phyloP scores from a whole-genome alignment of 2,797 vertebrate genomes.

The Smutsia gigantea region DNA sequence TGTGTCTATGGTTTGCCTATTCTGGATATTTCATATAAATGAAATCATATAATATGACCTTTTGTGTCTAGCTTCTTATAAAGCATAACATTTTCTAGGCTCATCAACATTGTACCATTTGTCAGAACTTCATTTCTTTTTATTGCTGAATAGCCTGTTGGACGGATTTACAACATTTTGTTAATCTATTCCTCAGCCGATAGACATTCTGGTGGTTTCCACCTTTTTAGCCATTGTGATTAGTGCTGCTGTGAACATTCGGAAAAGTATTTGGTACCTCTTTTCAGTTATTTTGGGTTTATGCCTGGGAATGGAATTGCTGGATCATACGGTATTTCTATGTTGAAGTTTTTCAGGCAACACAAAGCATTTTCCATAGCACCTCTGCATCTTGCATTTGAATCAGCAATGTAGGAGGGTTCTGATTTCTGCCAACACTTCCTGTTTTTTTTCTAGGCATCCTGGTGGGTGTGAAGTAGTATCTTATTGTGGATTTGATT shows the following conservation, averaged over 20 bases:
- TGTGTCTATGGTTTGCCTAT: neutral
- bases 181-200: neutral
- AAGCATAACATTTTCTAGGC: neutral
- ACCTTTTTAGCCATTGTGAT: neutral
- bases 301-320: neutral
- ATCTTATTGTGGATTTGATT: neutral
- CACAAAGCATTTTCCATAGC: neutral
- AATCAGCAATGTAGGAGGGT: neutral
- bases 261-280: neutral
- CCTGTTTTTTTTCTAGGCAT: neutral
- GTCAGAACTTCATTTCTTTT: neutral
- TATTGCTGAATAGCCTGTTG: neutral
- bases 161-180: neutral
- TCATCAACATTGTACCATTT: neutral
- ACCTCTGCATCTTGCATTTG: neutral
- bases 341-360: neutral
- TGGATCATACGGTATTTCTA: neutral
- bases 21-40: neutral
- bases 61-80: neutral
- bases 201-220: neutral
- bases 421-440: neutral
- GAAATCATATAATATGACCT: neutral
- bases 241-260: neutral
- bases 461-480: neutral
- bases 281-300: neutral